Conservation (phyloP, 2,797 vertebrate species). For the Pangasius krempfi region DNA sequence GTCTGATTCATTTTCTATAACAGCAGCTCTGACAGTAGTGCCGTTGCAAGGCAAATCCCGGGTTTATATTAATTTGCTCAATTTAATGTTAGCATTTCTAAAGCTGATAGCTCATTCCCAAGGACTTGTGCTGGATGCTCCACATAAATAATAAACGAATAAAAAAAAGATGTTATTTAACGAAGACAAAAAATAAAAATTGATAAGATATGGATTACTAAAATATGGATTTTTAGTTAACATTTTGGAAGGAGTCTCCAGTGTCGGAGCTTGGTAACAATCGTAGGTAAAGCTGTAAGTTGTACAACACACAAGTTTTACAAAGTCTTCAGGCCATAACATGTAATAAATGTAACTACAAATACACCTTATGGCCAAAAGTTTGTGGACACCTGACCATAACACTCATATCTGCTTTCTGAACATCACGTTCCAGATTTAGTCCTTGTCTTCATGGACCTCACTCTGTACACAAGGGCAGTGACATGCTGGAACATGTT, state of each 20-base stretch:
- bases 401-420: not conserved
- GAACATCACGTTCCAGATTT: not conserved
- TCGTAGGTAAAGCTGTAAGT: not conserved
- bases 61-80: not conserved
- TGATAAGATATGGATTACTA: no score
- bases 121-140: not conserved
- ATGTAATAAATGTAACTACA: not conserved
- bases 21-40: not conserved
- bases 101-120: not conserved
- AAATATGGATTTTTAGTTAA: not conserved
- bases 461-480: not conserved
- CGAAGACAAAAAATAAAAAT: not conserved
- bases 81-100: no score
- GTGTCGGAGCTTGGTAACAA: not conserved
- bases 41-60: not conserved
- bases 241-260: not conserved
- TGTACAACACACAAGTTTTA: not conserved
- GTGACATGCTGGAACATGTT: not conserved
- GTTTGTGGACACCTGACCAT: not conserved
- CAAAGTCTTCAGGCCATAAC: not conserved
- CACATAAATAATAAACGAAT: not conserved
- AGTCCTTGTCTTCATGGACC: not conserved
- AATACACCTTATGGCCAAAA: not conserved
- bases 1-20: no score
- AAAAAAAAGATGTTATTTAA: no score